A percentile compares a stretch with the other conserved stretches of the same genome.
Conservation (phyloP, 2,888 invertebrate genomes). For the Eupeodes luniger region DNA sequence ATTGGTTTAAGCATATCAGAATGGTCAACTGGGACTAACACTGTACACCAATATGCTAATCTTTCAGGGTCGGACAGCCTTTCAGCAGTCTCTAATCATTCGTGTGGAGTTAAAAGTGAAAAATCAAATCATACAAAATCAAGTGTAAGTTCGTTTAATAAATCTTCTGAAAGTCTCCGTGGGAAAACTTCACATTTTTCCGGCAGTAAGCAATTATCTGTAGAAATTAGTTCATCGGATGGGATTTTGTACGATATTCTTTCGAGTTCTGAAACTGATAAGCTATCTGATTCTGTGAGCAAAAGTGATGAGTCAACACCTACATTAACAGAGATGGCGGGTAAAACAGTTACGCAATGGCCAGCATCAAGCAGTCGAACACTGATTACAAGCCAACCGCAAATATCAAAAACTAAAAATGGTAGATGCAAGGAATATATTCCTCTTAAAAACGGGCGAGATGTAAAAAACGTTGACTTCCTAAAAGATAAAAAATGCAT, state of each 20-base stretch:
- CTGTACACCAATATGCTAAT: slow-evolving; percentile 92
- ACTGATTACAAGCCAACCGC: slow-evolving; percentile 85
- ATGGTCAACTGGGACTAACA: slow-evolving; percentile 94
- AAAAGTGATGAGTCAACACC: slow-evolving; percentile 92
- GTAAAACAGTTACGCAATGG: slow-evolving; percentile 93
- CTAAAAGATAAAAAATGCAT: slow-evolving; percentile 80
- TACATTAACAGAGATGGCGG: slow-evolving; percentile 89
- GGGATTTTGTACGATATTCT: slow-evolving; percentile 86
- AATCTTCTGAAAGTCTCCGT: slow-evolving; percentile 85
- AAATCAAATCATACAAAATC: slow-evolving; percentile 86
- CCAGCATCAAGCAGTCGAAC: slow-evolving; percentile 92
- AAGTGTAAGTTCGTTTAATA: slow-evolving; percentile 86
- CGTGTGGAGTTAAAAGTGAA: slow-evolving; percentile 86
- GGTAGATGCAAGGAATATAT: slow-evolving; percentile 81
- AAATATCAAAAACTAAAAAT: slow-evolving; percentile 76
- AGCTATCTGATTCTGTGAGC: slow-evolving; percentile 88
- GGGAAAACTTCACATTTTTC: slow-evolving; percentile 83
- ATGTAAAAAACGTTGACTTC: slow-evolving; percentile 80
- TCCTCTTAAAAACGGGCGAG: slow-evolving; percentile 82
- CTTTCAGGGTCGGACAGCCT: slow-evolving; percentile 89
- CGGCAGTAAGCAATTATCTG: slow-evolving; percentile 81
- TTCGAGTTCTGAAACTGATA: slow-evolving; percentile 87
- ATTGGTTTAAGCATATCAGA: slow-evolving; percentile 94
- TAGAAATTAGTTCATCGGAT: slow-evolving; percentile 84
- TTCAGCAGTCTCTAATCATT: slow-evolving; percentile 86